A percentile compares a stretch with the other conserved stretches of the same genome.
Evolutionary conservation across 1,140 invertebrate species (phyloP).

Genomic region (Aleiodes sp.): DNA sequence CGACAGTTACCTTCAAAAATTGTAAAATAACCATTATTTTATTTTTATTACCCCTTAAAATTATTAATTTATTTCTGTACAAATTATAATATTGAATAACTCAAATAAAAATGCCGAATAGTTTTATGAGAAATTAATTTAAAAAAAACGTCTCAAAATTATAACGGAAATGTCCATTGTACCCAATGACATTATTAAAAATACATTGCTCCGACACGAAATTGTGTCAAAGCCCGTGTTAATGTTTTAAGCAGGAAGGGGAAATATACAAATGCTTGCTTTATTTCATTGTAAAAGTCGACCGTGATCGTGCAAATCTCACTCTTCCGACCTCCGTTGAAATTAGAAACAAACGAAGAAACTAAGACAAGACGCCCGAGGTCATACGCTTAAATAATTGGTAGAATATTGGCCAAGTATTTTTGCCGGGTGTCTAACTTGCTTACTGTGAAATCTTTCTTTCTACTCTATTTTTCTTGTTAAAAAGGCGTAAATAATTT

Average conservation of each 20-base stretch:
- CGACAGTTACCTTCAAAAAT: conserved; percentile 8
- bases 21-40: neutral
- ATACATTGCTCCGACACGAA: conserved; percentile 10
- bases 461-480: neutral
- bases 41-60: neutral
- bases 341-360: conserved; percentile 35
- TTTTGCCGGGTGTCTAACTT: conserved; percentile 11
- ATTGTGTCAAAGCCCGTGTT: no score
- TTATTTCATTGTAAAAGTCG: neutral
- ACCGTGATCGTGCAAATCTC: conserved; percentile 21
- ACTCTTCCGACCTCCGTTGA: conserved; percentile 36
- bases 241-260: neutral
- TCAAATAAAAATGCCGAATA: neutral
- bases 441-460: no score
- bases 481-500: no score
- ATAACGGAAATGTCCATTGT: conserved; percentile 15
- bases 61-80: neutral
- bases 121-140: neutral
- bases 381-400: conserved; percentile 32
- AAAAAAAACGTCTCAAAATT: no score
- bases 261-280: neutral
- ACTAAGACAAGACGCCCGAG: conserved; percentile 23
- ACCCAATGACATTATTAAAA: neutral
- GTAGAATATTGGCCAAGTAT: conserved; percentile 38
- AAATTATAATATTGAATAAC: conserved; percentile 12